Base-by-base conservation (phyloP, 2,797 vertebrate genomes). In the Enteromius thamalakanensis region DNA sequence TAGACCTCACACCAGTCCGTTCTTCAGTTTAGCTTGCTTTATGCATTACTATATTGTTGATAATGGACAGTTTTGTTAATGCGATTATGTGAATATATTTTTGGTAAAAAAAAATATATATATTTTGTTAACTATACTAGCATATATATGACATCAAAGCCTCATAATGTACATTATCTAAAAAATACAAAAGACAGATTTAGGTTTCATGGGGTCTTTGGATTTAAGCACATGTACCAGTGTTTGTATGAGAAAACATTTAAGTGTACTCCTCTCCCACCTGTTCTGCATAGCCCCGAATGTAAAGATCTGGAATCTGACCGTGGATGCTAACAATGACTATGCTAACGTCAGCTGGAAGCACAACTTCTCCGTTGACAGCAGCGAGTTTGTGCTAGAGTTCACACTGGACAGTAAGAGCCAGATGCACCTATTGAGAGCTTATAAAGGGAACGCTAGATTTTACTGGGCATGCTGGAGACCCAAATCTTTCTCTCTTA, bases 281-380 rank as follows among this genome's bases (percentile, higher is more conserved):
- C 79, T 87, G 82, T 89, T 87, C 87, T 92, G 87, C 91, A 94
- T 95, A 97, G 97, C 94, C 82, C 92, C 93, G 80, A 94, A 90
- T 94, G 90, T 90, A 90, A 93, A 94, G 93, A 97, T 99, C 94
- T 97, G 96, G 97, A 96, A 99, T 94, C 89, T 99, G 96, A 98
- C 96, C 88, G 97, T 97, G 95, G 95, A 96, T 92, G 92, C 96
- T 92, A 97, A 97, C 97, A 98, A 96, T 96, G 95, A 97, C 97
- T 96, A 96, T 95, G 96, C 96, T 96, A 97, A 97, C 94, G 94
- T 99, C 97, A 98, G 96, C 95, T 99, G 98, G 98, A 97, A 92
- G 93, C 97, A 98, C 96, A 97, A 95, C 96, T 96, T 98, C 95
- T 95, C 96, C 89, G 90, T 94, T 90, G 94, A 95, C 95, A 96